A percentile compares a stretch with the other conserved stretches of the same genome.
phyloP scores from a whole-genome alignment of 1,140 invertebrate genomes.

The Pararge aegeria region DNA sequence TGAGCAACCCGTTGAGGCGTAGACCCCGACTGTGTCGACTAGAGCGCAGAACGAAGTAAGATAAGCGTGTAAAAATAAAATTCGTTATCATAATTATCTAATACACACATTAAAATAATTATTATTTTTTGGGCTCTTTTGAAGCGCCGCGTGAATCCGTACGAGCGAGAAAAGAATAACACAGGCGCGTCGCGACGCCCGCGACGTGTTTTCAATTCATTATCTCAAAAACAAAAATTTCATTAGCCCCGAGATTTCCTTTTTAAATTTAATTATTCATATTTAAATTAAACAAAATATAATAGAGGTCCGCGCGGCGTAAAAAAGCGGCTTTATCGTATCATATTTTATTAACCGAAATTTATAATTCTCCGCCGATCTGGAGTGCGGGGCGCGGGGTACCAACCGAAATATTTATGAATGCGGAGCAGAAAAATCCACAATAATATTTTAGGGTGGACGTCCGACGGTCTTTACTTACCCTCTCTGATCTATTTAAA shows the following conservation, averaged over 20 bases:
- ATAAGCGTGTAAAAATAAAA: slow-evolving; percentile 65
- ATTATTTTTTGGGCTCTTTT: slow-evolving; percentile 54
- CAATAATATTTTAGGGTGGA: slow-evolving; percentile 79
- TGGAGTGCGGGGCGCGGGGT: slow-evolving; percentile 33
- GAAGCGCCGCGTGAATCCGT: slow-evolving; percentile 65
- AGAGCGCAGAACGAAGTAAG: slow-evolving; percentile 51
- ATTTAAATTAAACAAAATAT: slow-evolving; percentile 80
- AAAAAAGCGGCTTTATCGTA: slow-evolving; percentile 77
- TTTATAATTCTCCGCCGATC: slow-evolving; percentile 77
- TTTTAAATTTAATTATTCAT: slow-evolving; percentile 79
- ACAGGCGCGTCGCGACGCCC: slow-evolving; percentile 50
- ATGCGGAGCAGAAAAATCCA: slow-evolving; percentile 76
- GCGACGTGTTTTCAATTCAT: slow-evolving; percentile 78
- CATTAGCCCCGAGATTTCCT: slow-evolving; percentile 76
- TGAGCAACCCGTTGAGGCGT: slow-evolving; percentile 20
- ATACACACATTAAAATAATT: slow-evolving; percentile 69
- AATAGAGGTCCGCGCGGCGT: slow-evolving; percentile 68
- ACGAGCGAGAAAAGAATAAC: slow-evolving; percentile 75
- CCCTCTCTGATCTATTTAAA: slow-evolving; percentile 78
- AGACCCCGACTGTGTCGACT: slow-evolving; percentile 27
- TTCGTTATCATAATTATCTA: slow-evolving; percentile 62
- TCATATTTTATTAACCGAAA: slow-evolving; percentile 78
- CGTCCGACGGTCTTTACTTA: slow-evolving; percentile 69
- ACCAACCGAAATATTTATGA: slow-evolving; percentile 74
- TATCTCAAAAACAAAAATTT: slow-evolving; percentile 79